A percentile compares a stretch with the other conserved stretches of the same genome.
phyloP scores from a whole-genome alignment of 2,797 vertebrate species.

The Masticophis lateralis region DNA sequence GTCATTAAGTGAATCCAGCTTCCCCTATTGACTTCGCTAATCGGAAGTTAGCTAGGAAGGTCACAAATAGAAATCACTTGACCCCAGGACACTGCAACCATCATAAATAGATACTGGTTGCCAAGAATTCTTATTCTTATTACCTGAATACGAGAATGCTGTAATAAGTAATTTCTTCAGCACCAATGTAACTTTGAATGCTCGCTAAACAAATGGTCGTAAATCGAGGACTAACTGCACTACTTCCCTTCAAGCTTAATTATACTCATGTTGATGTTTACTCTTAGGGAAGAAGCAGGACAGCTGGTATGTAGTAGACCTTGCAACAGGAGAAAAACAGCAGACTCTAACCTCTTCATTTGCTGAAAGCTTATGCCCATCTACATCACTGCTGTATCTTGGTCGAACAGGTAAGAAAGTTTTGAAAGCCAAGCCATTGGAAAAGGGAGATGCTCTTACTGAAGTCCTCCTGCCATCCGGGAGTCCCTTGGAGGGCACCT shows the following conservation, averaged over 20 bases:
- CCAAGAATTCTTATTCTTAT: not conserved
- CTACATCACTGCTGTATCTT: conserved; percentile 91
- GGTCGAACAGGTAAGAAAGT: conserved; percentile 82
- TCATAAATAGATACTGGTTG: not conserved
- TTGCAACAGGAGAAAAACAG: conserved; percentile 95
- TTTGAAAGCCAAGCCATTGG: not conserved
- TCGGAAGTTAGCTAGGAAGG: not conserved
- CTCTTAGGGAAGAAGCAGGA: conserved; percentile 95
- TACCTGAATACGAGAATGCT: not conserved
- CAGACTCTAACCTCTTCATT: conserved; percentile 94
- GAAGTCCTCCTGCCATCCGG: not conserved
- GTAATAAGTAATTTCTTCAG: not conserved
- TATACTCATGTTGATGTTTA: conserved; percentile 27
- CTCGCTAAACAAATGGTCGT: not conserved
- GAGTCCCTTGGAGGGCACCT: not conserved
- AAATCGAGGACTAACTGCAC: not conserved
- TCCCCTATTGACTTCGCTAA: not conserved
- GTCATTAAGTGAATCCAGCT: not conserved
- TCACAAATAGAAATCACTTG: not conserved
- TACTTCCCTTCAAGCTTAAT: not conserved
- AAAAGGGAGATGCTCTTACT: conserved; percentile 1
- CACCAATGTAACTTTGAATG: not conserved
- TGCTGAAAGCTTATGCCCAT: conserved; percentile 91
- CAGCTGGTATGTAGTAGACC: conserved; percentile 94
- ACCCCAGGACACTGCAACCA: not conserved